Base-by-base conservation (phyloP, 2,797 vertebrate genomes). In the Leptodactylus fallax region DNA sequence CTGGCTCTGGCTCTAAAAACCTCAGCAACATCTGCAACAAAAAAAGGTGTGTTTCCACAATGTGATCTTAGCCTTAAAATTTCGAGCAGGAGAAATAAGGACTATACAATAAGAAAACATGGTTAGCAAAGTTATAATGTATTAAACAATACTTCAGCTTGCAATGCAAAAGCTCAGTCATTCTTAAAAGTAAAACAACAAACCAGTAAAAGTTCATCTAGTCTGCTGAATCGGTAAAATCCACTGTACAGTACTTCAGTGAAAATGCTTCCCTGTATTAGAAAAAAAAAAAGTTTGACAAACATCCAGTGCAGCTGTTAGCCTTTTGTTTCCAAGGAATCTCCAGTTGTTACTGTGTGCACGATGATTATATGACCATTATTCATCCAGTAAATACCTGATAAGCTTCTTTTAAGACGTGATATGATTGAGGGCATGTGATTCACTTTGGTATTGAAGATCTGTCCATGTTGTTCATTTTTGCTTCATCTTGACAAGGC, bases 401-500 rank as follows among this genome's bases (percentile, higher is more conserved):
- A 36, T 81, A 53, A 27, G 76, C 55, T 36, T 45, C 56, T 78
- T 2, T n/a, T 77, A 16, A 45, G 23, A 79, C 25, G n/a, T 7
- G 51, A 65, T 47, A 6, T 8, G 49, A 56, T 67, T 60, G 45
- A 19, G n/a, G 63, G 36, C 69, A 16, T 51, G 45, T 23, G 58
- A 56, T 56, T 14, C 51, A 19, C 56, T 78, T 65, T 77, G 16
- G n/a, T 58, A 79, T 47, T 4, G 13, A 47, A 14, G 61, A n/a
- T 67, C 51, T 47, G 27, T 84, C 60, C 27, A 7, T 61, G 12
- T 47, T 36, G 27, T 23, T 61, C 36, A 16, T 36, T 74, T 27
- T 8, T 53, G 56, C 81, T 83, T 87, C 61, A 8, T 67, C 47
- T 77, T 83, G 86, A 36, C 81, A n/a, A 63, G 47, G 27, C n/a